Evolutionary conservation across 2,888 invertebrate species (phyloP).

Genomic region (Cabera pusaria): DNA sequence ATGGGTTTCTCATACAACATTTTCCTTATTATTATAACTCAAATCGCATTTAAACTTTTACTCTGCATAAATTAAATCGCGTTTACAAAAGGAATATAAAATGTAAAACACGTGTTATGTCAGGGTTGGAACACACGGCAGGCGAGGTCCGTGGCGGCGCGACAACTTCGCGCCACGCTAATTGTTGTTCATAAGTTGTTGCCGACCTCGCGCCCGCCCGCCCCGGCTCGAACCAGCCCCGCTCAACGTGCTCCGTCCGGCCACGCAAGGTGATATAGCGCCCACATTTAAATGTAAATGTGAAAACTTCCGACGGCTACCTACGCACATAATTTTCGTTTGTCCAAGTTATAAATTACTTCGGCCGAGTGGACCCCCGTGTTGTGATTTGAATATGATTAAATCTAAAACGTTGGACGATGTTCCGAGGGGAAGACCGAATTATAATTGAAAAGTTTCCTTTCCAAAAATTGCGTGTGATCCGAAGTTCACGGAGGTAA

Average conservation of each 20-base stretch:
- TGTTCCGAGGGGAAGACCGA: conserved; percentile 35
- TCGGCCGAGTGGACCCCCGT: conserved; percentile 44
- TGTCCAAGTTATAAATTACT: conserved; percentile 67
- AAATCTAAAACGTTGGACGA: conserved; percentile 52
- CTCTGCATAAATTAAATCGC: conserved; percentile 29
- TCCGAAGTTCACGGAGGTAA: no score
- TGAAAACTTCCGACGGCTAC: conserved; percentile 65
- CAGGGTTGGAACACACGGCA: conserved; percentile 27
- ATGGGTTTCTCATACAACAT: no score
- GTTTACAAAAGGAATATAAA: conserved; percentile 40
- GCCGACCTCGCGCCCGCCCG: conserved; percentile 34
- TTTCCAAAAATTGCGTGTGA: conserved; percentile 10
- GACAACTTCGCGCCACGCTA: conserved; percentile 53
- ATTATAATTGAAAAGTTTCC: conserved; percentile 36
- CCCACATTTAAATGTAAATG: conserved; percentile 77
- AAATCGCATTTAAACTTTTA: conserved; percentile 20
- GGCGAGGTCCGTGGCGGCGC: conserved; percentile 39
- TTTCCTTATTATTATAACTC: no score
- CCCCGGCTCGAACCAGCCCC: conserved; percentile 11
- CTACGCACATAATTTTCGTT: conserved; percentile 68
- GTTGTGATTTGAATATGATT: conserved; percentile 61
- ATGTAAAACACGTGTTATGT: conserved; percentile 38
- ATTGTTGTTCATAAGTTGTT: conserved; percentile 76
- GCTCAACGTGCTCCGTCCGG: no score
- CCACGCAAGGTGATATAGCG: conserved; percentile 75